Conservation (phyloP, 2,113 vertebrate species). For the Bos indicus region DNA sequence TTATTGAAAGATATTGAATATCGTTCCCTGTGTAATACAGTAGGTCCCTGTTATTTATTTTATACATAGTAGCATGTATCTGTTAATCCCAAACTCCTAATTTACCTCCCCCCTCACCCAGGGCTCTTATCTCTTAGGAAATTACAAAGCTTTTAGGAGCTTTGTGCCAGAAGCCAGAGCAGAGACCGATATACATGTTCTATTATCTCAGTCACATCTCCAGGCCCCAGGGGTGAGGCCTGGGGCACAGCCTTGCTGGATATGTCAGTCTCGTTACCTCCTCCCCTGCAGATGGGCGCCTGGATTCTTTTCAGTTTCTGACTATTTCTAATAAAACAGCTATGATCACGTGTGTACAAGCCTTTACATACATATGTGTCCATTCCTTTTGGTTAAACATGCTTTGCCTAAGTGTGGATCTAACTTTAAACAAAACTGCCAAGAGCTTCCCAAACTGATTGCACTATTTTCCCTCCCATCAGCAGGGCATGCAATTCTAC, state of each 20-base stretch:
- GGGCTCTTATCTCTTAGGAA: background rate
- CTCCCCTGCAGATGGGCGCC: background rate
- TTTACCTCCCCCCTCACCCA: background rate
- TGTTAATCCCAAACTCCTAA: background rate
- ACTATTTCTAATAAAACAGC: background rate
- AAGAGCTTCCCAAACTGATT: background rate
- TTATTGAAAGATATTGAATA: background rate
- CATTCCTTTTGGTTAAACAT: background rate
- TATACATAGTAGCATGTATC: background rate
- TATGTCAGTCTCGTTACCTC: background rate
- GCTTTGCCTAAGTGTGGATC: background rate
- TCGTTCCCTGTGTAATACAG: background rate
- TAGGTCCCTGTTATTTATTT: background rate
- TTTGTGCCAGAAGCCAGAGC: background rate
- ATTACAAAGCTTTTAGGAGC: background rate
- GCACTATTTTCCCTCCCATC: background rate
- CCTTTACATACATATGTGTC: background rate
- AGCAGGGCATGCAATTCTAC: background rate
- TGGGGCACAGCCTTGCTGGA: background rate
- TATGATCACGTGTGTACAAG: background rate
- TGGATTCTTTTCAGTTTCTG: background rate
- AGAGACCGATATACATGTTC: background rate
- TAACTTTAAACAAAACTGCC: background rate
- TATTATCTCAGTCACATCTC: background rate
- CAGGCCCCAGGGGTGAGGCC: background rate